A percentile compares a stretch with the other conserved stretches of the same genome.
Evolutionary conservation across 2,888 invertebrate species (phyloP).

Genomic region (Anoplius nigerrimus): DNA sequence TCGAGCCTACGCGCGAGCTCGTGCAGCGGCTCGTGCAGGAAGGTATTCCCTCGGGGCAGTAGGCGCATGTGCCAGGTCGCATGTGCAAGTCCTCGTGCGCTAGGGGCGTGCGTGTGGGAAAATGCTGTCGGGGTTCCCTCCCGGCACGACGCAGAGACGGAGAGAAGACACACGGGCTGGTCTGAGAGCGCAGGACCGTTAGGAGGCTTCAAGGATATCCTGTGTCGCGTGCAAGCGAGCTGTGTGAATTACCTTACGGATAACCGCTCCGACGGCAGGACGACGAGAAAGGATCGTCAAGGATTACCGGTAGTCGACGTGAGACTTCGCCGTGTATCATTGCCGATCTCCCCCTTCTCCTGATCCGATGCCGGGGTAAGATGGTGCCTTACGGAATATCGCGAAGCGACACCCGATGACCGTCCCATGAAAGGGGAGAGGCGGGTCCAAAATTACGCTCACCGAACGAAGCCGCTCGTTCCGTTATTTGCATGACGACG

Average conservation of each 20-base stretch:
- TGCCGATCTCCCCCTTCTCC: constrained; percentile 31
- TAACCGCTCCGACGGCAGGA: constrained; percentile 27
- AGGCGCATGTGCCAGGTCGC: constrained; percentile 1
- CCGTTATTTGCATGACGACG: no score
- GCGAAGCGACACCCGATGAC: no score
- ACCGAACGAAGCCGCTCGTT: no score
- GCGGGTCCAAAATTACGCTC: no score
- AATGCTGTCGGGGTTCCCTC: constrained; percentile 63
- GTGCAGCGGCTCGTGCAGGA: constrained; percentile 13
- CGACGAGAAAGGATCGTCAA: constrained; percentile 58
- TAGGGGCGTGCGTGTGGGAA: constrained; percentile 61
- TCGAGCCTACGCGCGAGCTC: constrained; percentile 22
- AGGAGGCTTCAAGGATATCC: constrained; percentile 73
- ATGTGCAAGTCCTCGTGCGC: constrained; percentile 33
- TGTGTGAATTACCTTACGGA: constrained; percentile 65
- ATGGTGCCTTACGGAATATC: no score
- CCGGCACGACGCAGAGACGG: no score
- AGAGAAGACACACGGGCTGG: constrained; percentile 43
- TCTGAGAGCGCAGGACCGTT: constrained; percentile 62
- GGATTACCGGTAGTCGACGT: constrained; percentile 54
- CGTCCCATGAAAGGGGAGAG: not conserved
- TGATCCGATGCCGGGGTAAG: no score
- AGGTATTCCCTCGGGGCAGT: not conserved
- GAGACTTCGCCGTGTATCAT: constrained; percentile 36
- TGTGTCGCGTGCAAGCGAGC: constrained; percentile 69